A percentile compares a stretch with the other conserved stretches of the same genome.
Conservation (phyloP, 2,888 invertebrate genomes). For the Cheilosia pagana region DNA sequence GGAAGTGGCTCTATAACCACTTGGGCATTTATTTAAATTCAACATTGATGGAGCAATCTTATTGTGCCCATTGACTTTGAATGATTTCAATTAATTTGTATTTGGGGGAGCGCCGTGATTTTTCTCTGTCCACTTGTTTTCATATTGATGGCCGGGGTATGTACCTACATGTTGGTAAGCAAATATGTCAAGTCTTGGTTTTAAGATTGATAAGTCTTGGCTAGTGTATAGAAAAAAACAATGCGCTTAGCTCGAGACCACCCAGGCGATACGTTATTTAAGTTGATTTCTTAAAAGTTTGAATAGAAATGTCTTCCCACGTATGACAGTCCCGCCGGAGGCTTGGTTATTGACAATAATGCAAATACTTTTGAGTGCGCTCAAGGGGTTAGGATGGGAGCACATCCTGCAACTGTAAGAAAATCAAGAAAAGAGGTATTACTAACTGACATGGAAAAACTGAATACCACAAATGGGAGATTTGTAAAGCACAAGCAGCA, state of each 20-base stretch:
- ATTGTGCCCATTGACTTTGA: constrained; percentile 10
- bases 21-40: constrained; percentile 1
- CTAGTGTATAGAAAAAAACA: not conserved
- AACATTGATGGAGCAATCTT: constrained; percentile 5
- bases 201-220: not conserved
- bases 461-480: too few relatives aligned
- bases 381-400: too few relatives aligned
- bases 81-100: constrained; percentile 16
- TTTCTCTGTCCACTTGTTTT: not conserved
- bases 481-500: too few relatives aligned
- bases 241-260: not conserved
- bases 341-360: too few relatives aligned
- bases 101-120: constrained; percentile 9
- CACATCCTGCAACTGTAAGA: too few relatives aligned
- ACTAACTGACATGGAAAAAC: too few relatives aligned
- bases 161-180: not conserved
- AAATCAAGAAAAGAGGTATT: too few relatives aligned
- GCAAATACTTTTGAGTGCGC: too few relatives aligned
- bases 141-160: not conserved
- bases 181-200: not conserved
- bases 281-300: not conserved
- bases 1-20: constrained; percentile 5
- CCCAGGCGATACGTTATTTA: not conserved
- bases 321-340: too few relatives aligned
- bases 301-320: too few relatives aligned